These are phyloP conservation scores for Cephalopholis sonnerati DNA, from an alignment of 2,113 vertebrate species.

Conservation along the genomic window DNA sequence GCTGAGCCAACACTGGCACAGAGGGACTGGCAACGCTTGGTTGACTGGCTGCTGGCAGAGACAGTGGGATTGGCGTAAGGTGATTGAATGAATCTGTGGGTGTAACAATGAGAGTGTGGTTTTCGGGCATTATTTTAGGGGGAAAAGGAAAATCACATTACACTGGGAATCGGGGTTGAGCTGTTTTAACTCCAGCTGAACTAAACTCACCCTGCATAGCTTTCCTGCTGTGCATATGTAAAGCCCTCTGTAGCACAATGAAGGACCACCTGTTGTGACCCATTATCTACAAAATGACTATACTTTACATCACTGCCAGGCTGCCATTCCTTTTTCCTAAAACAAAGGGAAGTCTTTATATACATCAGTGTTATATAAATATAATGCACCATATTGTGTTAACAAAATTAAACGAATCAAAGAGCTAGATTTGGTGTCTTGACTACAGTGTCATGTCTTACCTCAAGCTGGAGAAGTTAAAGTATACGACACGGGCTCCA, in stretches of 20 bases:
- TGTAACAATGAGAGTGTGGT: conserved; percentile 37
- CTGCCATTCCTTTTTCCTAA: neutral
- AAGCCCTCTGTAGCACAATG: neutral
- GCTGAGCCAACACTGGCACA: conserved; percentile 46
- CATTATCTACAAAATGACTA: neutral
- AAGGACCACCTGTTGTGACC: neutral
- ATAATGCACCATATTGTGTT: too few species aligned
- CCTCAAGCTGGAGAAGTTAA: too few species aligned
- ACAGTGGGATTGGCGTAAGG: conserved; percentile 32
- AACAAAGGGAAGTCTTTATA: too few species aligned
- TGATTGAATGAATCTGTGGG: conserved; percentile 51
- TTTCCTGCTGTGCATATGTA: neutral
- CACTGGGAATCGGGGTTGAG: conserved; percentile 19
- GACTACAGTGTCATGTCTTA: too few species aligned
- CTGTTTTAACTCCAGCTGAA: conserved; percentile 23
- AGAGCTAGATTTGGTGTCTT: too few species aligned
- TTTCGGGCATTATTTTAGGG: conserved; percentile 32
- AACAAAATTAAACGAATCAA: too few species aligned
- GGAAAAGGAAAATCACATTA: conserved; percentile 32
- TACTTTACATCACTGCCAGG: neutral
- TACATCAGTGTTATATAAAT: too few species aligned
- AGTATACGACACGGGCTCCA: too few species aligned
- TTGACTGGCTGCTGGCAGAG: conserved; percentile 48
- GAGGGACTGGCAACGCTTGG: conserved; percentile 47
- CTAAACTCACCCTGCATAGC: neutral